Evolutionary conservation across 1,140 invertebrate genomes (phyloP).

Genomic region (Ceratosolen solmsi): DNA sequence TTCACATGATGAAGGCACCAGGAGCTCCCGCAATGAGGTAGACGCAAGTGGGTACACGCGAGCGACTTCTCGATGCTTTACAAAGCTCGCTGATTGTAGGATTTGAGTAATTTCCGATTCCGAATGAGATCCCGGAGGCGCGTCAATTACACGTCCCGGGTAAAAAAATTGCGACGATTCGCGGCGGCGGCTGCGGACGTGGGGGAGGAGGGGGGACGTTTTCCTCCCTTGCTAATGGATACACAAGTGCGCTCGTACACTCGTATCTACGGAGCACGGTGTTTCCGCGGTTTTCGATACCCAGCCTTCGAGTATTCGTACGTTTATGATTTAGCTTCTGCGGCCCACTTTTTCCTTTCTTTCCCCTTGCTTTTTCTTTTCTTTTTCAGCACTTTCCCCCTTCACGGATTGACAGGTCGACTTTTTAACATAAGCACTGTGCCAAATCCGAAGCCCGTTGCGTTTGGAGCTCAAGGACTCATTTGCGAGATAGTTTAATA

Average conservation of each 20-base stretch:
- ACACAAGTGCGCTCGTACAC: neutral
- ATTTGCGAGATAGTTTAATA: neutral
- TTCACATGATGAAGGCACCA: neutral
- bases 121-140: slow-evolving; percentile 27
- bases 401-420: neutral
- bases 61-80: neutral
- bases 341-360: neutral
- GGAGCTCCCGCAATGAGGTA: neutral
- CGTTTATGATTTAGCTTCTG: neutral
- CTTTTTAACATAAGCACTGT: neutral
- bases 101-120: slow-evolving; percentile 27
- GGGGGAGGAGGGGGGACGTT: too few relatives aligned
- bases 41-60: neutral
- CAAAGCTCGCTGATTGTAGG: slow-evolving; percentile 27
- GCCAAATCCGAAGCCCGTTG: neutral
- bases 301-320: neutral
- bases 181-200: neutral
- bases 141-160: neutral
- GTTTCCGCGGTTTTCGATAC: neutral
- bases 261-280: neutral
- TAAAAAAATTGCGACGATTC: neutral
- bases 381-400: neutral
- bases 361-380: neutral
- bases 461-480: neutral
- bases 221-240: neutral